These are phyloP conservation scores for Cyclargus thomasi DNA, from an alignment of 1,140 invertebrate species.

Conservation along the genomic window DNA sequence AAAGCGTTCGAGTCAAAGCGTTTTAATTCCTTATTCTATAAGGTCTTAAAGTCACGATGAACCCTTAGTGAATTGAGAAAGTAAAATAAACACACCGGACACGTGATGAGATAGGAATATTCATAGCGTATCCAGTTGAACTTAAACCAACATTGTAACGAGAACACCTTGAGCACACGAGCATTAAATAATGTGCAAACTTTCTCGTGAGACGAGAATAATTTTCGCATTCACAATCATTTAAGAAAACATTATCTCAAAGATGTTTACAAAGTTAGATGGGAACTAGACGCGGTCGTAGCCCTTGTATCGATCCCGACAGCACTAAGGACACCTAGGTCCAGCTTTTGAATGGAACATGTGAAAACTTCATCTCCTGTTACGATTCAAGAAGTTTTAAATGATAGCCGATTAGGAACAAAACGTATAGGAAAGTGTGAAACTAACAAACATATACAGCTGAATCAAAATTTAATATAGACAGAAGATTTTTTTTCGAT, in stretches of 20 bases:
- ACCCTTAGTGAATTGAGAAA: background rate
- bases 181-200: slow-evolving; percentile 12
- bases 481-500: background rate
- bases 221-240: slow-evolving; percentile 12
- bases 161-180: slow-evolving; percentile 7
- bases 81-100: slow-evolving; percentile 14
- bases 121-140: slow-evolving; percentile 11
- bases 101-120: slow-evolving; percentile 10
- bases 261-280: slow-evolving; percentile 12
- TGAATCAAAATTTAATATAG: too few species aligned
- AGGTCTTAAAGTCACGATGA: background rate
- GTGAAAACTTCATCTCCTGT: background rate
- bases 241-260: slow-evolving; percentile 16
- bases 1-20: background rate
- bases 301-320: slow-evolving; percentile 14
- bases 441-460: too few species aligned
- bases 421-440: too few species aligned
- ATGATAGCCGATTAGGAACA: too few species aligned
- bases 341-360: background rate
- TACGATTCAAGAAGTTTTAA: background rate
- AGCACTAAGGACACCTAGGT: background rate
- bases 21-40: background rate
- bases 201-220: background rate
- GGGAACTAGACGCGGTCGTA: slow-evolving; percentile 13
- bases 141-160: slow-evolving; percentile 12